A percentile compares a stretch with the other conserved stretches of the same genome.
Conservation (phyloP, 2,113 vertebrate genomes). For the Notechis scutatus region DNA sequence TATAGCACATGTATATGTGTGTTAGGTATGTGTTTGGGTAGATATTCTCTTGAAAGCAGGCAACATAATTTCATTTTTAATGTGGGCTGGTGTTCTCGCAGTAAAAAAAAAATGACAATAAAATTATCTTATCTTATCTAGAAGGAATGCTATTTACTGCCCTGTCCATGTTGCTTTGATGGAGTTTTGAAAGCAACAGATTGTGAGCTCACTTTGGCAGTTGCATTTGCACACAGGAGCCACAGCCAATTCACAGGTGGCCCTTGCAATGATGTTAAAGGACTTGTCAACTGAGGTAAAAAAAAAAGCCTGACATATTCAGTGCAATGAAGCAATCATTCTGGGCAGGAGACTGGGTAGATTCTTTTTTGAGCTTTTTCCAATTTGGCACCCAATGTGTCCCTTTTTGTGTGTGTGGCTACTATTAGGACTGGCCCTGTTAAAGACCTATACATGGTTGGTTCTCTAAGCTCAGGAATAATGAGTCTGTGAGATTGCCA, state of each 20-base stretch:
- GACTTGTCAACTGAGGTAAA: background rate
- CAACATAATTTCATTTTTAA: too few relatives aligned
- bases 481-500: background rate
- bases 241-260: background rate
- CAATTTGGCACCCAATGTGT: background rate
- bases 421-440: background rate
- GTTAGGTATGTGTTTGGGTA: too few relatives aligned
- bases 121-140: too few relatives aligned
- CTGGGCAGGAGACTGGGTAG: background rate
- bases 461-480: background rate
- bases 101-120: too few relatives aligned
- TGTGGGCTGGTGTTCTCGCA: too few relatives aligned
- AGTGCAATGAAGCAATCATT: background rate
- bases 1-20: too few relatives aligned
- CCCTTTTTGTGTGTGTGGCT: background rate
- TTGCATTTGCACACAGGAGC: background rate
- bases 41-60: too few relatives aligned
- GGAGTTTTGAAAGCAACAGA: background rate
- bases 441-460: background rate
- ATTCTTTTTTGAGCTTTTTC: background rate
- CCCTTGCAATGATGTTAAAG: background rate
- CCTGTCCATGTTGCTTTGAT: background rate
- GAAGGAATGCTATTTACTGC: background rate
- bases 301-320: background rate
- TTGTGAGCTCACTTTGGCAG: background rate